Evolutionary conservation across 2,888 invertebrate species (phyloP), one percentile per base, ranked within the genome.

Genomic region (Drosophila pseudotakahashii): DNA sequence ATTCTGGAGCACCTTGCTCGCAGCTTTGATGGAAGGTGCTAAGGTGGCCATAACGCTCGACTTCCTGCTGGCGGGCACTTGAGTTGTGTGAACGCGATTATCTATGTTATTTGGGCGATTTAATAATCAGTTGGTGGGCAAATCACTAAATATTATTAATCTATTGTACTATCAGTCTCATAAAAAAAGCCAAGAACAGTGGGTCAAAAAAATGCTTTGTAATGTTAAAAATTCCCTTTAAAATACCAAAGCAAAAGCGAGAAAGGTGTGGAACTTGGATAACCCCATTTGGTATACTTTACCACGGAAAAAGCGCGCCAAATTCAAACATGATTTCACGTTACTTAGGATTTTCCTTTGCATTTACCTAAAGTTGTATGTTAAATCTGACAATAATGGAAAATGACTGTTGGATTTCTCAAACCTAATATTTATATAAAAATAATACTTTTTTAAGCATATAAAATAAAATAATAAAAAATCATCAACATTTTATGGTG

Each of bases 1-100:
- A 42, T 92, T 90, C 1, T 90, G 71, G 16, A 91, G 73, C 11
- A 91, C 74, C 64, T 91, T 91, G 16, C 92, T 92, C n/a, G 89
- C 83, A 32, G 84, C 81, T 73, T 79, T 80, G 10, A 89, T 71
- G 60, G 84, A 79, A 13, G 86, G 80, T n/a, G 84, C 67, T 39
- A 89, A 45, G 14, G 81, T 74, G 10, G 76, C 53, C 64, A 82
- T 82, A 14, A 69, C 62, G 36, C 13, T 16, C 7, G 39, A 9
- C 64, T 69, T 72, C 47, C 41, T 59, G 19, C 26, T 81, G 26
- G 61, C 53, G 6, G 88, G 80, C 70, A 75, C 74, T 79, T 71
- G 82, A 1, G 86, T 85, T 53, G 82, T 75, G 26, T 57, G 61
- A 5, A 57, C 59, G 13, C 63, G 72, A 48, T 44, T 84, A 74